Percentiles rank a stretch among this genome's conserved stretches.
These are phyloP conservation scores for Folsomia candida DNA, from an alignment of 2,888 invertebrate species.

Conservation along the genomic window DNA sequence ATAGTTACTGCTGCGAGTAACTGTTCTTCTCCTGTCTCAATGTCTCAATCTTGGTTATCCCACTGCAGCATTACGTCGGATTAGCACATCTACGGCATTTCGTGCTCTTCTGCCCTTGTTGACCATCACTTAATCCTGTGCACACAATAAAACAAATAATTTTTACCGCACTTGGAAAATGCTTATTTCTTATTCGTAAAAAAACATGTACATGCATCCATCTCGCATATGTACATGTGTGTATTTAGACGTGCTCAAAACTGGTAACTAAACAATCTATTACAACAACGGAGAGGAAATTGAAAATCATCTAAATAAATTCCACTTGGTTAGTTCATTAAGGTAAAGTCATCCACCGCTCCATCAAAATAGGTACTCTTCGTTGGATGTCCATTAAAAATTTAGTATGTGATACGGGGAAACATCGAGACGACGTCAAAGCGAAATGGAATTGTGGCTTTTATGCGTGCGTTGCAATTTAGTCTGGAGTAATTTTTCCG, in stretches of 20 bases:
- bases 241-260: too few relatives aligned
- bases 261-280: too few relatives aligned
- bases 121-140: not conserved
- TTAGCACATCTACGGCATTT: not conserved
- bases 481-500: not conserved
- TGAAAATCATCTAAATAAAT: too few relatives aligned
- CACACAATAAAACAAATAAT: too few relatives aligned
- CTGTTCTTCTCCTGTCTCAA: not conserved
- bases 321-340: too few relatives aligned
- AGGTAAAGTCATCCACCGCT: too few relatives aligned
- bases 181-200: too few relatives aligned
- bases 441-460: conserved; percentile 2
- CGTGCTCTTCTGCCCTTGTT: not conserved
- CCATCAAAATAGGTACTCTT: too few relatives aligned
- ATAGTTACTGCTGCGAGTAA: not conserved
- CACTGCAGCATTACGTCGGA: not conserved
- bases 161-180: too few relatives aligned
- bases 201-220: too few relatives aligned
- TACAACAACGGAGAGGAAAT: too few relatives aligned
- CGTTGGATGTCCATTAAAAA: not conserved
- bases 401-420: not conserved
- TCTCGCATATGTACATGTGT: too few relatives aligned
- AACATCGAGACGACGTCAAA: not conserved
- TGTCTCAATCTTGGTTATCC: not conserved
- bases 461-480: not conserved